A percentile compares a stretch with the other conserved stretches of the same genome.
phyloP scores from a whole-genome alignment of 2,888 invertebrate species.

The Drosophila mettleri region DNA sequence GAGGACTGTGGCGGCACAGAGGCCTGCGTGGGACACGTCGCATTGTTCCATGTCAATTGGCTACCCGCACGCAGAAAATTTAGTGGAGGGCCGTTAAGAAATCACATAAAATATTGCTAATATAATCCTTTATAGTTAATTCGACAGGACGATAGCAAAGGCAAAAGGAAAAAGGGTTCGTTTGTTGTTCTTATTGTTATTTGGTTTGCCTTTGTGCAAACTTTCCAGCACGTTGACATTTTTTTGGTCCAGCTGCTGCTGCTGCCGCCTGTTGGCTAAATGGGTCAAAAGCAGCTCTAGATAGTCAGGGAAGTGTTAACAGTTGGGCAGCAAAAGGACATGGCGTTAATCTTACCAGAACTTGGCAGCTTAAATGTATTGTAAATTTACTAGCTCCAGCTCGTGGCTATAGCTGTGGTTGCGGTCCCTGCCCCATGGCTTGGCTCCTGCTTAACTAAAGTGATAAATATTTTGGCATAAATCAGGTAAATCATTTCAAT shows the following conservation, averaged over 20 bases:
- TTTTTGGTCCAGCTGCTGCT: constrained; percentile 15
- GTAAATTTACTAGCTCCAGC: constrained; percentile 13
- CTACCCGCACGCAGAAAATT: constrained; percentile 35
- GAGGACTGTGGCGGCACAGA: constrained; percentile 15
- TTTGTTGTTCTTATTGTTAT: constrained; percentile 35
- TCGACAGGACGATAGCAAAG: constrained; percentile 47
- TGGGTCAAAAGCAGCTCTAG: constrained; percentile 26
- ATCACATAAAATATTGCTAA: constrained; percentile 75
- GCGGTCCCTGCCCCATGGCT: neutral
- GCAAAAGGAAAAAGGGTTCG: constrained; percentile 46
- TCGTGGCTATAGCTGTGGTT: constrained; percentile 16
- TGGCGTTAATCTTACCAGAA: constrained; percentile 30
- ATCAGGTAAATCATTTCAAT: constrained; percentile 21
- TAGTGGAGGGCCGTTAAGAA: constrained; percentile 53
- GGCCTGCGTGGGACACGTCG: constrained; percentile 35
- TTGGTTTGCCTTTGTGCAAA: constrained; percentile 38
- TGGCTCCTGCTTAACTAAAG: constrained; percentile 4
- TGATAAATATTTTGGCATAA: constrained; percentile 16
- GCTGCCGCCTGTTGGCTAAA: constrained; percentile 13
- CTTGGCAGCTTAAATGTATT: constrained; percentile 30
- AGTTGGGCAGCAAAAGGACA: constrained; percentile 35
- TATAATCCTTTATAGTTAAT: constrained; percentile 70
- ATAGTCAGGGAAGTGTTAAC: constrained; percentile 34
- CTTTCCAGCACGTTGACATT: constrained; percentile 56
- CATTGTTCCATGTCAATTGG: constrained; percentile 60